Evolutionary conservation across 2,797 vertebrate genomes (phyloP), one percentile per base, ranked within the genome.

Genomic region (Pseudocheirus occidentalis): DNA sequence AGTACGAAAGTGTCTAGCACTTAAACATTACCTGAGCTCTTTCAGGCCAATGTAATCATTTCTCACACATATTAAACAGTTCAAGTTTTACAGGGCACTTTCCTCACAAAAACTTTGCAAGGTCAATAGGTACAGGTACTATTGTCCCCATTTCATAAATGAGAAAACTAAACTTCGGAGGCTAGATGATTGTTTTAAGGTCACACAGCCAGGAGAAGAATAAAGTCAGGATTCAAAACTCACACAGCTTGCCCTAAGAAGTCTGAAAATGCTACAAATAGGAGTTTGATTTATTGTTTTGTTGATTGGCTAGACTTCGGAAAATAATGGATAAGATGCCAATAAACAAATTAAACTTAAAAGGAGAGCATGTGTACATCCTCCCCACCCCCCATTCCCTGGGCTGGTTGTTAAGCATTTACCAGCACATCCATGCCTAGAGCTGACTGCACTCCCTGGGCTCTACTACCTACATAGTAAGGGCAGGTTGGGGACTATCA

Each of bases 1-100:
- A 57, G 16, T 95, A 90, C 92, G 95, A 92, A 96, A 97, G 95
- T 53, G 91, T 94, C 52, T 93, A 46, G 40, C 73, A 96, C 94
- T 50, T 16, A 92, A 73, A n/a, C 27, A 66, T 93, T 62, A 93
- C 94, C 96, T 93, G 90, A 16, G 90, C 92, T 95, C 92, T 56
- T 66, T 58, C 28, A 92, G 90, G 81, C 53, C 91, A 21, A 34
- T 0, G 24, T 0, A 1, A 21, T 34, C 5, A 0, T 14, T 73
- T 73, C 18, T 73, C 18, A 21, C 66, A 21, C 2, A 2, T 2
- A 21, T 73, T 9, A 34, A 73, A 7, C 7, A 73, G n/a, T 24
- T 40, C n/a, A 73, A 3, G 66, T 7, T 73, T 73, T 73, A 73
- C 34, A 73, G 1, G 18, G 7, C 18, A 73, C 34, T 73, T 40